These are phyloP conservation scores for Zeuzera pyrina DNA, from an alignment of 2,888 invertebrate species.

Conservation along the genomic window DNA sequence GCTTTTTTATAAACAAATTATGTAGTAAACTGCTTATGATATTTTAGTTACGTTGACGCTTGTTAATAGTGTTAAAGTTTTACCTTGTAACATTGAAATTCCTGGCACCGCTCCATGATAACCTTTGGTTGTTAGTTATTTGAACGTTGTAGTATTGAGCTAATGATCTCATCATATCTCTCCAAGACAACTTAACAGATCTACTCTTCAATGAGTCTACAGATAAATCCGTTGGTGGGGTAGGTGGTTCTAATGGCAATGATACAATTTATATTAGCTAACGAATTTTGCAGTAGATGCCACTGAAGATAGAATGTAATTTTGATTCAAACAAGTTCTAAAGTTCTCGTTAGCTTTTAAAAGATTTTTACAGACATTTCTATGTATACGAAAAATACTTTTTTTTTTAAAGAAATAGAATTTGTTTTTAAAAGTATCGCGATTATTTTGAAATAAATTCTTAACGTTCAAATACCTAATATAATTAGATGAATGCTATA, in stretches of 20 bases:
- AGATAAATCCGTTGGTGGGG: constrained; percentile 55
- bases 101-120: constrained; percentile 54
- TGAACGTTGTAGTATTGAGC: constrained; percentile 62
- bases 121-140: constrained; percentile 42
- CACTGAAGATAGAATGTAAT: too few species aligned
- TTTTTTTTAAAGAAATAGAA: too few species aligned
- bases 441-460: too few species aligned
- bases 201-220: constrained; percentile 59
- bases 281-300: too few species aligned
- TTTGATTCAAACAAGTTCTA: too few species aligned
- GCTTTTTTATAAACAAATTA: neutral
- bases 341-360: too few species aligned
- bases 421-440: too few species aligned
- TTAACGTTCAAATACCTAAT: constrained; percentile 32
- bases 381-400: too few species aligned
- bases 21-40: neutral
- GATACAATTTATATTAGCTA: neutral
- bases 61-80: neutral
- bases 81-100: constrained; percentile 60
- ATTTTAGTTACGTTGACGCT: neutral
- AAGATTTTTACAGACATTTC: too few species aligned
- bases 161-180: constrained; percentile 46
- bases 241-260: constrained; percentile 48
- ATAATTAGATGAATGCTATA: constrained; percentile 54
- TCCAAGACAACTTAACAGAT: constrained; percentile 59